Evolutionary conservation across 2,888 invertebrate genomes (phyloP).

Genomic region (Hedya salicella): DNA sequence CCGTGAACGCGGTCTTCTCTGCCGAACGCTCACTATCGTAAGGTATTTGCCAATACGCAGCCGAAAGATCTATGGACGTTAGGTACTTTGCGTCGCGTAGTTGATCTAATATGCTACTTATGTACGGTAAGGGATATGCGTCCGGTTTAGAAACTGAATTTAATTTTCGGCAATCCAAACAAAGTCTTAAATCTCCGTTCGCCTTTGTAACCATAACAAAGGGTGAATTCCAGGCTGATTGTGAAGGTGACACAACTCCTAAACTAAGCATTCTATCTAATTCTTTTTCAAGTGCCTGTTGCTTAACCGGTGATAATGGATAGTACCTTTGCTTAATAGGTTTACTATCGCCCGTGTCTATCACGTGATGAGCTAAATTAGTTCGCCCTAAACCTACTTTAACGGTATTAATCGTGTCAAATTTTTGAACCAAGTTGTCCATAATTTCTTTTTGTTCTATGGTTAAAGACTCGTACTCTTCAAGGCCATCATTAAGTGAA

Average conservation of each 20-base stretch:
- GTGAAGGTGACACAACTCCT: not conserved
- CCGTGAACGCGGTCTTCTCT: not conserved
- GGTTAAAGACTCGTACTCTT: no score
- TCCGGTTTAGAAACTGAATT: slow-evolving; percentile 14
- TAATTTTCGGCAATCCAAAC: slow-evolving; percentile 12
- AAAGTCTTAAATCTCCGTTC: slow-evolving; percentile 14
- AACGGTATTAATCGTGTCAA: no score
- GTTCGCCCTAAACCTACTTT: no score
- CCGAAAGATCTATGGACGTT: not conserved
- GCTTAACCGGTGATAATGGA: no score
- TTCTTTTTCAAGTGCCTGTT: no score
- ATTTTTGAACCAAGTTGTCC: no score
- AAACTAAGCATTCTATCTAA: no score
- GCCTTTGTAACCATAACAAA: slow-evolving; percentile 12
- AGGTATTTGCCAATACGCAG: slow-evolving; percentile 11
- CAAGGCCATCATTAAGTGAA: no score
- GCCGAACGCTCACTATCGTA: not conserved
- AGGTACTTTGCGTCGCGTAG: slow-evolving; percentile 10
- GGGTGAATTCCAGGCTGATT: slow-evolving; percentile 5
- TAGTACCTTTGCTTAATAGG: no score
- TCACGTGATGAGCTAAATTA: no score
- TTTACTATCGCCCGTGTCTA: no score
- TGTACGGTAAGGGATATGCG: slow-evolving; percentile 13
- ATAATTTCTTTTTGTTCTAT: no score
- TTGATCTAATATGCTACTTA: slow-evolving; percentile 3